phyloP scores from a whole-genome alignment of 2,797 vertebrate species.

The Rhabdophis nuchalis region DNA sequence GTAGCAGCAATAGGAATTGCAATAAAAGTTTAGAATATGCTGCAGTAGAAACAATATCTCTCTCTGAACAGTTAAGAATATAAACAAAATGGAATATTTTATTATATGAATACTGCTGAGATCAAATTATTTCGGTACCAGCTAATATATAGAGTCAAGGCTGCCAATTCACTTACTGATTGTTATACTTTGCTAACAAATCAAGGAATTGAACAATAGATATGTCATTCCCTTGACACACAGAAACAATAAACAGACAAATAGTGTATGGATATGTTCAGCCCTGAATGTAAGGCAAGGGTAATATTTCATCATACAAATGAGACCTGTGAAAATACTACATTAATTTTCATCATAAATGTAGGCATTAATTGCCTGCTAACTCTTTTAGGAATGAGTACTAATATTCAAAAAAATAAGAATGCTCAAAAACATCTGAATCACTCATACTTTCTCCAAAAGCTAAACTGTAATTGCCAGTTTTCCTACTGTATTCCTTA shows the following conservation, averaged over 20 bases:
- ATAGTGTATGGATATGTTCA: neutral
- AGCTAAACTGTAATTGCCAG: neutral
- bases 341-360: conserved; percentile 16
- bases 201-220: conserved; percentile 30
- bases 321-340: conserved; percentile 3
- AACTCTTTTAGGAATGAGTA: neutral
- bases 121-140: conserved; percentile 32
- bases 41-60: neutral
- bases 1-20: neutral
- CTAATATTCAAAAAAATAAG: neutral
- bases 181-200: neutral
- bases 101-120: conserved; percentile 13
- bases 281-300: neutral
- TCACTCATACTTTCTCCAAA: neutral
- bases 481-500: neutral
- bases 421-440: neutral
- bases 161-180: conserved; percentile 16
- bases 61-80: neutral
- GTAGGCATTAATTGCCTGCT: neutral
- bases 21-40: conserved; percentile 17
- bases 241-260: neutral
- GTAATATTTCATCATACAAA: neutral
- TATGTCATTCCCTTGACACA: conserved; percentile 8
- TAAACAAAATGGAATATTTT: conserved; percentile 23
- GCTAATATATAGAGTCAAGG: neutral